Base-by-base conservation (phyloP, 2,113 vertebrate genomes). In the Fregata magnificens region DNA sequence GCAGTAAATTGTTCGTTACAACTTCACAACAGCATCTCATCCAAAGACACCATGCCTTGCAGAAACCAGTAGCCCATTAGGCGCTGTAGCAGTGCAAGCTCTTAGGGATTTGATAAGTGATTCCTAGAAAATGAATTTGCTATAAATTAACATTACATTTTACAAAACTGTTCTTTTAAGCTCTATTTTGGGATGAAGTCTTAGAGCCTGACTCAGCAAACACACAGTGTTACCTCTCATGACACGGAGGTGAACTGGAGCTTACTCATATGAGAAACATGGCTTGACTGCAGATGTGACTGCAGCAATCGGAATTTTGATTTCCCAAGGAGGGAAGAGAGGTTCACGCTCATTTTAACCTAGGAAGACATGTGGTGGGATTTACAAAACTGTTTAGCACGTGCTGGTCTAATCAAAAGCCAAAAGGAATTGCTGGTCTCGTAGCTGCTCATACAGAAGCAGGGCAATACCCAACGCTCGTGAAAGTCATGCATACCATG, bases 391-490 rank as follows among this genome's bases (percentile, higher is more conserved):
- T 42, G 45, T 40, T 85, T 13, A 38, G 45, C 31, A 4, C 12
- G 32, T 1, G 0, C 24, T 2, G 16, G 20, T 31, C 50, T 61
- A 52, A 73, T 29, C 80, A 55, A 31, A 45, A 50, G 49, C 44
- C 90, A 59, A 49, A 71, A 82, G 83, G 40, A 61, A 55, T 16
- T 67, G 24, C 58, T 63, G 65, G n/a, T 62, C 31, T 55, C 0
- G 0, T 3, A 34, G 87, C 25, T 40, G 67, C 69, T 79, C 3
- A 0, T 21, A 50, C 0, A 1, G 73, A 36, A 67, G 53, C 11
- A 50, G 44, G 25, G 69, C 0, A 2, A 69, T 11, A 38, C 10
- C 8, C 0, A 77, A 4, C 21, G 5, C 86, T 32, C 25, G 13
- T 15, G 25, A 58, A 42, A 67, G 69, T 36, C 69, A 56, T 2